A percentile compares a stretch with the other conserved stretches of the same genome.
These are phyloP conservation scores for Microcebus murinus DNA, from an alignment of 2,113 vertebrate genomes.

Conservation along the genomic window DNA sequence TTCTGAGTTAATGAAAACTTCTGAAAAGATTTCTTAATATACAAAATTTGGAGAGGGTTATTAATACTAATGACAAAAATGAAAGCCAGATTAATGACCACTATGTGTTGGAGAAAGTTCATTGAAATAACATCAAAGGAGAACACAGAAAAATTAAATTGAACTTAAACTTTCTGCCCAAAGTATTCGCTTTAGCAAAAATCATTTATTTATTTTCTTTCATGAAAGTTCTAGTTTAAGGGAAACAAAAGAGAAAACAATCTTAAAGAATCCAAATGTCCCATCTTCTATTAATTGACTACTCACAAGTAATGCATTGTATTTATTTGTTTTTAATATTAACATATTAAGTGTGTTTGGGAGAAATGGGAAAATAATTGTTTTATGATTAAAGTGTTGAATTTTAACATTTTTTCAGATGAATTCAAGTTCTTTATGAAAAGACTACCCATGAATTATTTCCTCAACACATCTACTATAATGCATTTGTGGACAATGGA, in stretches of 20 bases:
- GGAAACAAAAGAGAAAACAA: background rate
- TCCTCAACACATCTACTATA: conserved; percentile 94
- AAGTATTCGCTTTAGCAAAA: background rate
- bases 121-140: background rate
- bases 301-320: background rate
- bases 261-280: background rate
- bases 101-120: background rate
- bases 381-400: conserved; percentile 14
- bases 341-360: background rate
- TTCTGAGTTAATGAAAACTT: background rate
- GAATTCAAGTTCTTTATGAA: conserved; percentile 97
- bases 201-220: background rate
- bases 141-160: background rate
- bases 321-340: background rate
- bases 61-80: background rate
- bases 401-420: conserved; percentile 85
- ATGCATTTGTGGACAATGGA: conserved; percentile 97
- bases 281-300: background rate
- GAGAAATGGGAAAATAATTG: background rate
- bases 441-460: conserved; percentile 94
- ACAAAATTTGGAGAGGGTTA: background rate
- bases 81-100: background rate
- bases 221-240: background rate
- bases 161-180: background rate
- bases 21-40: background rate